These are phyloP conservation scores for Hemicordylus capensis DNA, from an alignment of 2,113 vertebrate genomes.

Conservation along the genomic window DNA sequence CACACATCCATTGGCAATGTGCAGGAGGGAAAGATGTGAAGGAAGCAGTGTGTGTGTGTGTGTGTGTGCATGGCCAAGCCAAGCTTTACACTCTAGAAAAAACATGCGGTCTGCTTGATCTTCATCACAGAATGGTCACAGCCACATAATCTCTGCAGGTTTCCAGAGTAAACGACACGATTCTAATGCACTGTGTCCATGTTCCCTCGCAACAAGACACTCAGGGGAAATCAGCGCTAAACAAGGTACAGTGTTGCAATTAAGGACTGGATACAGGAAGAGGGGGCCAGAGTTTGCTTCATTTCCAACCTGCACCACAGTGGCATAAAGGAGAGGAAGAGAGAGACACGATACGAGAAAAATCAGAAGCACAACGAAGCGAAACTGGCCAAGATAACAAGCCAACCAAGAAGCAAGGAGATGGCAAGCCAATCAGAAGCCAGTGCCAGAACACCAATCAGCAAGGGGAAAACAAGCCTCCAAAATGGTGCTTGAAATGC, in stretches of 20 bases:
- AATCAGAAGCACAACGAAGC: background rate
- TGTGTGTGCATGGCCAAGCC: background rate
- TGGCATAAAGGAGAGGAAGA: background rate
- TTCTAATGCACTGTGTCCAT: constrained; percentile 7
- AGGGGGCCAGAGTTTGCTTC: background rate
- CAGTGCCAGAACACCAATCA: no score
- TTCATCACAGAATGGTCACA: background rate
- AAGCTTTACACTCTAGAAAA: background rate
- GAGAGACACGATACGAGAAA: no score
- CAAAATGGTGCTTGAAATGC: no score
- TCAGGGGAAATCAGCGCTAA: constrained; percentile 44
- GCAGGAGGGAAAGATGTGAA: no score
- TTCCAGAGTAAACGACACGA: constrained; percentile 4
- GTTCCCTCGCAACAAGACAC: constrained; percentile 9
- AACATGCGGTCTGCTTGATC: background rate
- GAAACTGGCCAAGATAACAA: no score
- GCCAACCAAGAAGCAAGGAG: no score
- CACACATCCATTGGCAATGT: no score
- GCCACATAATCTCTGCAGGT: background rate
- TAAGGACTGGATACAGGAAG: background rate
- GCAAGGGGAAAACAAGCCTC: no score
- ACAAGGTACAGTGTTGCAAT: background rate
- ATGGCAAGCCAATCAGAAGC: no score
- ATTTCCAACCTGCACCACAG: constrained; percentile 13
- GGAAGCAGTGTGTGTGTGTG: no score